Percentiles rank a stretch among this genome's conserved stretches.
These are phyloP conservation scores for Phyllopteryx taeniolatus DNA, from an alignment of 2,113 vertebrate genomes.

Conservation along the genomic window DNA sequence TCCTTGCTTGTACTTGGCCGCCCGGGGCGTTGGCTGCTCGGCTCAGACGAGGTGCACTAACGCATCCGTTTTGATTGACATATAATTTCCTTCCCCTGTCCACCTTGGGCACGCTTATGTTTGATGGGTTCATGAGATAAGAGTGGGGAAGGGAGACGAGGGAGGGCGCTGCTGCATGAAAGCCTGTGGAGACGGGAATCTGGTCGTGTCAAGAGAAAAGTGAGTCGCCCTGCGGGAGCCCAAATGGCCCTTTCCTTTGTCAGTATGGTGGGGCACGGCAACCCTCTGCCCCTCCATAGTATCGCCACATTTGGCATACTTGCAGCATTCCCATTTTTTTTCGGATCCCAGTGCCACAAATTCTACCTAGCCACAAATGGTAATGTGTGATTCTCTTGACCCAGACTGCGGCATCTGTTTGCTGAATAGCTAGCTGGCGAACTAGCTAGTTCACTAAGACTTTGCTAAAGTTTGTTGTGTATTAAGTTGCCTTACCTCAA, in stretches of 20 bases:
- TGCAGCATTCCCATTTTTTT: not conserved
- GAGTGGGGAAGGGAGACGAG: slow-evolving; percentile 23
- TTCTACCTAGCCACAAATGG: too few species aligned
- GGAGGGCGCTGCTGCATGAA: slow-evolving; percentile 6
- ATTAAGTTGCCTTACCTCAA: too few species aligned
- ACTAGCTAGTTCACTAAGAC: too few species aligned
- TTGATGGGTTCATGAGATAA: slow-evolving; percentile 68
- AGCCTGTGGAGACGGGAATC: slow-evolving; percentile 16
- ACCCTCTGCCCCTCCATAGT: not conserved
- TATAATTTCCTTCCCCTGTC: slow-evolving; percentile 63
- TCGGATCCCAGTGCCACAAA: too few species aligned
- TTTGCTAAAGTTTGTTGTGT: too few species aligned
- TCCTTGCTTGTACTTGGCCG: slow-evolving; percentile 47
- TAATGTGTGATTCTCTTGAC: not conserved
- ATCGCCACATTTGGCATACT: not conserved
- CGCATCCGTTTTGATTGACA: slow-evolving; percentile 72
- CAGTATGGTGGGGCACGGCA: not conserved
- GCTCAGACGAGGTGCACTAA: slow-evolving; percentile 43
- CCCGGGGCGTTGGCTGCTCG: slow-evolving; percentile 10
- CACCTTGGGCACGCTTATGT: slow-evolving; percentile 56
- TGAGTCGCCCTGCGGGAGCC: not conserved
- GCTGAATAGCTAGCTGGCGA: too few species aligned
- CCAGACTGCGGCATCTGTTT: not conserved
- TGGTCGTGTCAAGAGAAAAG: not conserved
- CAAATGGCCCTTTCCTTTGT: not conserved